These are phyloP conservation scores for Aphrophora alni DNA, from an alignment of 2,888 invertebrate species.

Conservation along the genomic window DNA sequence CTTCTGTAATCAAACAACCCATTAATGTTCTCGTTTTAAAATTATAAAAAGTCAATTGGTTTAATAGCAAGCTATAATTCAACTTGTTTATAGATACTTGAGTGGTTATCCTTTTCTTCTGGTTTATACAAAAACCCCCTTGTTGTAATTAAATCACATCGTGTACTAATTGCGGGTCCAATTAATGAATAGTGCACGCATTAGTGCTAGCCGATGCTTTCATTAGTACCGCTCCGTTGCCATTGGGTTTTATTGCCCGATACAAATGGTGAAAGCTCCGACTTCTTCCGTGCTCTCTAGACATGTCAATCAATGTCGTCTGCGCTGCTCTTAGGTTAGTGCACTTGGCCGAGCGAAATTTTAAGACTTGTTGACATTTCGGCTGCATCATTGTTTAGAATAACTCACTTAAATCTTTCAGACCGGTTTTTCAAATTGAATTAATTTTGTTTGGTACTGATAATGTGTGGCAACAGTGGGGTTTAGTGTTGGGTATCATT, in stretches of 20 bases:
- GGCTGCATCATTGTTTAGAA: background rate
- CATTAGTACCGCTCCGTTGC: constrained; percentile 34
- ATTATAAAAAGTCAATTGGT: background rate
- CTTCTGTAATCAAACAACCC: too few relatives aligned
- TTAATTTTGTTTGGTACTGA: too few relatives aligned
- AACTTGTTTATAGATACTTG: background rate
- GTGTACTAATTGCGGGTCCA: constrained; percentile 27
- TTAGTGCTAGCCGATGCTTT: constrained; percentile 16
- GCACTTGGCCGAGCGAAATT: background rate
- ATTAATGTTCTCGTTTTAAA: too few relatives aligned
- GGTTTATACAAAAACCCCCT: background rate
- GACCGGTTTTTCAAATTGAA: background rate
- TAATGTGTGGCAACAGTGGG: background rate
- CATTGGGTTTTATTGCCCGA: constrained; percentile 33
- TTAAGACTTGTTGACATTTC: background rate
- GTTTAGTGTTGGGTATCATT: background rate
- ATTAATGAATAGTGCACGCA: constrained; percentile 34
- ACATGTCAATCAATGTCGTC: constrained; percentile 26
- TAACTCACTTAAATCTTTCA: background rate
- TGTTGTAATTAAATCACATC: constrained; percentile 28
- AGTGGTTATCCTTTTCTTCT: background rate
- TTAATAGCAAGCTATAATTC: background rate
- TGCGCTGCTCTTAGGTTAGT: background rate
- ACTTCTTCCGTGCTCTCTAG: background rate
- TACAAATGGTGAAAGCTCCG: constrained; percentile 34